phyloP scores from a whole-genome alignment of 2,888 invertebrate species.

The Andrena chrysosceles region DNA sequence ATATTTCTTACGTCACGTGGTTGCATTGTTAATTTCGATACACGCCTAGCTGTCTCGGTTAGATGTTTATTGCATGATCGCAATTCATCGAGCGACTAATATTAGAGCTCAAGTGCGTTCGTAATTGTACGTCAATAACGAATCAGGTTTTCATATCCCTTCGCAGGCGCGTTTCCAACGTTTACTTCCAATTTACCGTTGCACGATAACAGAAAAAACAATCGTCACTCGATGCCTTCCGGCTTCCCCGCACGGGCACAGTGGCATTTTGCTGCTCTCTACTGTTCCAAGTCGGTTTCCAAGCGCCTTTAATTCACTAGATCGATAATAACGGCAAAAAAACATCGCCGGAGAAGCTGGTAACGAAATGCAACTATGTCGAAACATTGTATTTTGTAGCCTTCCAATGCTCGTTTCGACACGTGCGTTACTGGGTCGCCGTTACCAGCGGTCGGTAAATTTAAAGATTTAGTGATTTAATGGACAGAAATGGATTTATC shows the following conservation, averaged over 20 bases:
- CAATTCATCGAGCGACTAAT: slow-evolving; percentile 42
- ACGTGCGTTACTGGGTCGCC: background rate
- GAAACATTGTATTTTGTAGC: background rate
- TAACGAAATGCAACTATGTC: too few species aligned
- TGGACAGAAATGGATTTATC: too few species aligned
- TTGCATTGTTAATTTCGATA: slow-evolving; percentile 52
- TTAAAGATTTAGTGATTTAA: background rate
- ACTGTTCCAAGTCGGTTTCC: too few species aligned
- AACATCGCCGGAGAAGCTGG: too few species aligned
- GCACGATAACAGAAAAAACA: background rate
- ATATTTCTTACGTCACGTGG: slow-evolving; percentile 30
- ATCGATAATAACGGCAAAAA: too few species aligned
- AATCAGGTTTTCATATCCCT: slow-evolving; percentile 9
- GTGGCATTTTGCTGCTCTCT: too few species aligned
- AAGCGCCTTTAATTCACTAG: too few species aligned
- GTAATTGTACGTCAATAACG: slow-evolving; percentile 37
- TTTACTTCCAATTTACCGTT: background rate
- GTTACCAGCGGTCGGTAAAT: slow-evolving; percentile 5
- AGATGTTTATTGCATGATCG: slow-evolving; percentile 48
- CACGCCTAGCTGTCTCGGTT: slow-evolving; percentile 24
- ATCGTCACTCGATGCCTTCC: background rate
- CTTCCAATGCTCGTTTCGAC: background rate
- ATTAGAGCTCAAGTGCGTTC: slow-evolving; percentile 55
- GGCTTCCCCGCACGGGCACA: too few species aligned
- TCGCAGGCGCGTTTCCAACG: background rate